Percentiles rank a stretch among this genome's conserved stretches.
These are phyloP conservation scores for Falcaria lacertinaria DNA, from an alignment of 2,888 invertebrate genomes.

Conservation along the genomic window DNA sequence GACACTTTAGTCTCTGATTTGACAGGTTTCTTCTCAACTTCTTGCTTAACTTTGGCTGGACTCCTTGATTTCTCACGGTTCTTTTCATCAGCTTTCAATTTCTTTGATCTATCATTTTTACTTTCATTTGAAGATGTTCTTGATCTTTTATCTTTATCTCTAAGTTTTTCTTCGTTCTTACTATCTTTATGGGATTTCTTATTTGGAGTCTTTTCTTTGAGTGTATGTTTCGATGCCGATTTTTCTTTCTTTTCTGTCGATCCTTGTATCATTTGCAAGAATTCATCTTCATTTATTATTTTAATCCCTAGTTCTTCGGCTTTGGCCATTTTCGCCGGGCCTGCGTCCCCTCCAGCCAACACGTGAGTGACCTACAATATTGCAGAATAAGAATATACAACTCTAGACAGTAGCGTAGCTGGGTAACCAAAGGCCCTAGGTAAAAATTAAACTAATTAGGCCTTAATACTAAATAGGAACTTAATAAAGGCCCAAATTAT, in stretches of 20 bases:
- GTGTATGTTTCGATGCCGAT: conserved; percentile 23
- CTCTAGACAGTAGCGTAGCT: background rate
- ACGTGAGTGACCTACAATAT: conserved; percentile 84
- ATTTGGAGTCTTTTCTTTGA: conserved; percentile 27
- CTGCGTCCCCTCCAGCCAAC: conserved; percentile 91
- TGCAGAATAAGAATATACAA: background rate
- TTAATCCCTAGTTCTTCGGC: conserved; percentile 85
- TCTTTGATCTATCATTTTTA: conserved; percentile 16
- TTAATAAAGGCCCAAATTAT: too few relatives aligned
- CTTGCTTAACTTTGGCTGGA: conserved; percentile 20
- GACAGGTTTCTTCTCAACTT: conserved; percentile 9
- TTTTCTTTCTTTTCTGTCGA: conserved; percentile 45
- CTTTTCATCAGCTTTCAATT: conserved; percentile 13
- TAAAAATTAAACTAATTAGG: too few relatives aligned
- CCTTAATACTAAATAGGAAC: too few relatives aligned
- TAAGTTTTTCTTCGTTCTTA: conserved; percentile 14
- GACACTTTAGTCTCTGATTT: background rate
- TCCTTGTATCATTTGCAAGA: conserved; percentile 87
- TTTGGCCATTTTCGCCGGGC: conserved; percentile 90
- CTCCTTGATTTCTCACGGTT: conserved; percentile 22
- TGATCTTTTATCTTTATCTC: conserved; percentile 16
- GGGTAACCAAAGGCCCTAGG: too few relatives aligned
- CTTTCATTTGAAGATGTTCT: conserved; percentile 14
- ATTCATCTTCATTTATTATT: conserved; percentile 88
- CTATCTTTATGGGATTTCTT: conserved; percentile 21